Conservation (phyloP, 2,113 vertebrate species). For the Corapipo altera region DNA sequence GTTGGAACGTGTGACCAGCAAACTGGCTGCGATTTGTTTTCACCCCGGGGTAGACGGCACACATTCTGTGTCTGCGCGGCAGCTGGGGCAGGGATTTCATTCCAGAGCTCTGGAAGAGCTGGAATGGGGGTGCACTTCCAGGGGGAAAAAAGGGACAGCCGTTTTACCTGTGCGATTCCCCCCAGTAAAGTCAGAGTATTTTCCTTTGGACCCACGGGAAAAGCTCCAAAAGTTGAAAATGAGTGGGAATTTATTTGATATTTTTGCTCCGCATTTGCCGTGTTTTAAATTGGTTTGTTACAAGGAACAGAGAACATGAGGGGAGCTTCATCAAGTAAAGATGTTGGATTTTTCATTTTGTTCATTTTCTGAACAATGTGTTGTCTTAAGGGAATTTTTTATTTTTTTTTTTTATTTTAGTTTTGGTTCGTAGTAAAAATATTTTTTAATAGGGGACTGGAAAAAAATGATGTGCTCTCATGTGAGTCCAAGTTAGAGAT, state of each 20-base stretch:
- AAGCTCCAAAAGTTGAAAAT: neutral
- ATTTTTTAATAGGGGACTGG: neutral
- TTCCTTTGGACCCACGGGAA: neutral
- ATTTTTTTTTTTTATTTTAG: neutral
- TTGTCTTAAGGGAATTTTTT: neutral
- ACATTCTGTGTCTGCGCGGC: slow-evolving; percentile 65
- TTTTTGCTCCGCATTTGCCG: neutral
- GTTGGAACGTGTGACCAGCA: slow-evolving; percentile 75
- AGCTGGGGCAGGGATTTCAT: slow-evolving; percentile 67
- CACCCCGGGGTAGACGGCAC: slow-evolving; percentile 68
- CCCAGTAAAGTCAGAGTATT: fast-evolving
- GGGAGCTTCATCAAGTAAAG: neutral
- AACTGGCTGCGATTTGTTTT: slow-evolving; percentile 72
- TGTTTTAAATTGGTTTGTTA: neutral
- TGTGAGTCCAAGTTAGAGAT: neutral
- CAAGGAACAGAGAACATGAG: fast-evolving
- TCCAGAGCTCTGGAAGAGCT: slow-evolving; percentile 34
- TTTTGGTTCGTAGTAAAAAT: neutral
- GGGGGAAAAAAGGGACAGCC: neutral
- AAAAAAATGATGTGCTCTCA: neutral
- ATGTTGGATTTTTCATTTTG: neutral
- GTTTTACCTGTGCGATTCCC: neutral
- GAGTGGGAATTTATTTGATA: fast-evolving
- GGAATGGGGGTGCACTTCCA: neutral
- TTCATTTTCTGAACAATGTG: neutral